Base-by-base conservation (phyloP, 2,888 invertebrate genomes). In the Stomorhina lunata region DNA sequence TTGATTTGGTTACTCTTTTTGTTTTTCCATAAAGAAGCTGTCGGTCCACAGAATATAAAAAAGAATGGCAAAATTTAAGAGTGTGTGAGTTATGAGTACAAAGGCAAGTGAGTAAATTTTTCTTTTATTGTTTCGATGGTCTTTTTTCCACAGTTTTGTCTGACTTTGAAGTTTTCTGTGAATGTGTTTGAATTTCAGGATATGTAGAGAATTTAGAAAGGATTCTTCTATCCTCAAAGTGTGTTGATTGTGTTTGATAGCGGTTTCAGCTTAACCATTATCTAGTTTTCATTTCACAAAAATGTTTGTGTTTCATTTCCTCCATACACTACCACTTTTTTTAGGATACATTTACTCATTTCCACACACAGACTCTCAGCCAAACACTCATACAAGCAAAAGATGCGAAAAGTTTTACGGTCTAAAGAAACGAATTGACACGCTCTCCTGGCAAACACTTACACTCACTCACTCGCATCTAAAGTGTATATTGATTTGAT, bases 191-290 rank as follows among this genome's bases (percentile, higher is more conserved):
- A 12, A 32, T 57, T 3, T n/a, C 66, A 59, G 45, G 29, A 34
- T 57, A 25, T 20, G 17, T 75, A 20, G 20, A 34, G 2, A 55
- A 27, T 22, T 40, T 22, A 55, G 55, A 75, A 65, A 68, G 37
- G 45, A 50, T 43, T 40, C 66, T 65, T 37, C 27, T 12, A 29
- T 55, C 20, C n/a, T 50, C 22, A 29, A 12, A 50, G 20, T n/a
- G 10, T 63, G 15, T 37, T 50, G 17, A 61, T 76, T 20, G 6
- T 4, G 53, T 77, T 84, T 81, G n/a, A n/a, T n/a, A n/a, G n/a
- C 71, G 79, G 80, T 83, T 81, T 69, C 80, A 85, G 84, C 84
- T 83, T 85, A 85, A 55, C 69, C 79, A 71, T 63, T 72, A 76
- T 80, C 78, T 82, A 57, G 81, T 81, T 80, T 73, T 43, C 80